Evolutionary conservation across 1,140 invertebrate genomes (phyloP).

Genomic region (Cotesia vestalis): DNA sequence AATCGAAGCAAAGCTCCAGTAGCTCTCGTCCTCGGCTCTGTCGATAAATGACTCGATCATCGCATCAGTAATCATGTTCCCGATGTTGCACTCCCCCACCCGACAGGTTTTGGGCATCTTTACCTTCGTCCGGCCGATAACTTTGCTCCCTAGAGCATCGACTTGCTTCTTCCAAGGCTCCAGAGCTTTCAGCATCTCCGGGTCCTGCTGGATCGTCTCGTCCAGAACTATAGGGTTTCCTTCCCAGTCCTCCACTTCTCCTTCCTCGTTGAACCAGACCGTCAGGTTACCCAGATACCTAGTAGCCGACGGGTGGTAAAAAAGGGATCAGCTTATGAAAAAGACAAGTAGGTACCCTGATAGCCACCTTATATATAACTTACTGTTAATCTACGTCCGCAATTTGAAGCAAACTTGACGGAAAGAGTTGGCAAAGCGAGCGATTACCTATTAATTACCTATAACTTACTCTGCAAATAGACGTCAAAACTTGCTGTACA

Average conservation of each 20-base stretch:
- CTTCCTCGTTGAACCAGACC: constrained; percentile 77
- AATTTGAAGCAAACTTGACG: too few species aligned
- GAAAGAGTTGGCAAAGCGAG: too few species aligned
- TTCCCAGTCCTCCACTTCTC: constrained; percentile 73
- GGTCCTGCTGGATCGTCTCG: constrained; percentile 69
- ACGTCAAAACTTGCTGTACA: too few species aligned
- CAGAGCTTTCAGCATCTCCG: constrained; percentile 65
- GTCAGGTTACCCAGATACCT: constrained; percentile 61
- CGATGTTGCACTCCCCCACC: constrained; percentile 77
- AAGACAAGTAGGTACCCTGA: not conserved
- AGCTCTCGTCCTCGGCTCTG: constrained; percentile 49
- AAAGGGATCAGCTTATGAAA: not conserved
- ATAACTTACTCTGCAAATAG: too few species aligned
- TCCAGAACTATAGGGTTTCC: constrained; percentile 82
- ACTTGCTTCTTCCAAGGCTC: constrained; percentile 71
- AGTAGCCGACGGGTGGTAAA: not conserved
- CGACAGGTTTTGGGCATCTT: constrained; percentile 69
- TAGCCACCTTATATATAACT: too few species aligned
- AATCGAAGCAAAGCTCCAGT: constrained; percentile 76
- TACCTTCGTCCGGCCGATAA: constrained; percentile 70
- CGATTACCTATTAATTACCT: too few species aligned
- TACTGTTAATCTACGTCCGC: too few species aligned
- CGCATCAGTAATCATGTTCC: constrained; percentile 78
- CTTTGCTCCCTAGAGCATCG: constrained; percentile 67
- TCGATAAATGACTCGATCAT: constrained; percentile 69